Base-by-base conservation (phyloP, 2,888 invertebrate species). In the Meteorus cinctellus region DNA sequence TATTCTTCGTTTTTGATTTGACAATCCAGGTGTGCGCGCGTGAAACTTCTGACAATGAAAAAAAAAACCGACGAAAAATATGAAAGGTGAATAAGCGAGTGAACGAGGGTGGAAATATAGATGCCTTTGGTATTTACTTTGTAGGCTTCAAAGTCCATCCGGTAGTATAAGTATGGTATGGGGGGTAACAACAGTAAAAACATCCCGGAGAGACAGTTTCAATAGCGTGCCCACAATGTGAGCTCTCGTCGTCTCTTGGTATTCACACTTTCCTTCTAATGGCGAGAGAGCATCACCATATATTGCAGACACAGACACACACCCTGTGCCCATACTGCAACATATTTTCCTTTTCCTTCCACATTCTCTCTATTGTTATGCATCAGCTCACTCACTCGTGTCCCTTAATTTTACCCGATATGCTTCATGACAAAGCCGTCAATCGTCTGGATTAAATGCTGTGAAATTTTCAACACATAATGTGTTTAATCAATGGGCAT, bases 121-220 rank as follows among this genome's bases (percentile, higher is more conserved):
- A 29, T 62, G 62, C 31, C 62, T 16, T 62, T 31, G 16, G 62
- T 62, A 62, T 65, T 34, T 41, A 41, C 41, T 41, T 34, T 65
- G 41, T 65, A 24, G 14, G 65, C 8, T 36, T 36, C 12, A 70
- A 70, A 70, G 59, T 70, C 69, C 36, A 24, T 70, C 34, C 24
- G 59, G 59, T 12, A 14, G 16, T 62, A 70, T 70, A 59, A 70
- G 19, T n/a, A 59, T 29, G 6, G n/a, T 48, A 48, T 55, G n/a
- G 8, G n/a, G 19, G 34, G 24, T 24, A 19, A 19, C 19, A 19
- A n/a, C 8, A 55, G 19, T 19, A 19, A 51, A 72, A 72, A 72
- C 72, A 72, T 72, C 72, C 72, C 45, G 72, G 51, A 19, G 55
- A 63, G 34, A 72, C 72, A 72, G 72, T 72, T 72, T 72, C 72